These are phyloP conservation scores for Oryctolagus cuniculus DNA, from an alignment of 2,113 vertebrate species.

Conservation along the genomic window DNA sequence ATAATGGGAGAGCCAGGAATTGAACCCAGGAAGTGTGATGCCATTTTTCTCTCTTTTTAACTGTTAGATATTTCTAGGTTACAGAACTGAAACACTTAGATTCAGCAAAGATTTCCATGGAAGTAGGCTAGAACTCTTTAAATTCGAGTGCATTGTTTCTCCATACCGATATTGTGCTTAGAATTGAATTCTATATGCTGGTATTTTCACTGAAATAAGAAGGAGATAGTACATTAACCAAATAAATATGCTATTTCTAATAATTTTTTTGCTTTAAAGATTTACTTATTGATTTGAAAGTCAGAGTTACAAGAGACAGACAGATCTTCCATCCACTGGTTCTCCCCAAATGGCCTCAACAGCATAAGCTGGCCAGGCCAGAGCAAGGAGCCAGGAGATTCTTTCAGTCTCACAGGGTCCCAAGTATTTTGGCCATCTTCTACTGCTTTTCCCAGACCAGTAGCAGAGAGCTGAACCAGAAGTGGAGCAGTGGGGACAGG, in stretches of 20 bases:
- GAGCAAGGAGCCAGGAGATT: too few relatives aligned
- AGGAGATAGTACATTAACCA: slow-evolving; percentile 82
- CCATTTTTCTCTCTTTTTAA: background rate
- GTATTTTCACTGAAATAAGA: slow-evolving; percentile 82
- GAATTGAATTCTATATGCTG: slow-evolving; percentile 78
- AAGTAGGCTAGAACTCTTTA: slow-evolving; percentile 75
- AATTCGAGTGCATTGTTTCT: slow-evolving; percentile 68
- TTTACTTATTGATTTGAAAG: too few relatives aligned
- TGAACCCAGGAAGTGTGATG: background rate
- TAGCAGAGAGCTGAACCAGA: too few relatives aligned
- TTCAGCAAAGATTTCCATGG: slow-evolving; percentile 72
- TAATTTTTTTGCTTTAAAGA: too few relatives aligned
- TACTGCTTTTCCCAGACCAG: too few relatives aligned
- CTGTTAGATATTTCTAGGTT: background rate
- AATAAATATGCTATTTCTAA: slow-evolving; percentile 76
- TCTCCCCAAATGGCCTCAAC: too few relatives aligned
- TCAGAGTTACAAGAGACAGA: too few relatives aligned
- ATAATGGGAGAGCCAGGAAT: background rate
- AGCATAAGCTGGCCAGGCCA: too few relatives aligned
- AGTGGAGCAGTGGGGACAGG: too few relatives aligned
- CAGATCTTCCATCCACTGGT: too few relatives aligned
- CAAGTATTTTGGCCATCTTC: too few relatives aligned
- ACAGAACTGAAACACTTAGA: slow-evolving; percentile 41
- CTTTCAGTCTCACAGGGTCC: too few relatives aligned
- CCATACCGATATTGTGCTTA: slow-evolving; percentile 73